Evolutionary conservation across 2,113 vertebrate genomes (phyloP).

Genomic region (Plecotus auritus): DNA sequence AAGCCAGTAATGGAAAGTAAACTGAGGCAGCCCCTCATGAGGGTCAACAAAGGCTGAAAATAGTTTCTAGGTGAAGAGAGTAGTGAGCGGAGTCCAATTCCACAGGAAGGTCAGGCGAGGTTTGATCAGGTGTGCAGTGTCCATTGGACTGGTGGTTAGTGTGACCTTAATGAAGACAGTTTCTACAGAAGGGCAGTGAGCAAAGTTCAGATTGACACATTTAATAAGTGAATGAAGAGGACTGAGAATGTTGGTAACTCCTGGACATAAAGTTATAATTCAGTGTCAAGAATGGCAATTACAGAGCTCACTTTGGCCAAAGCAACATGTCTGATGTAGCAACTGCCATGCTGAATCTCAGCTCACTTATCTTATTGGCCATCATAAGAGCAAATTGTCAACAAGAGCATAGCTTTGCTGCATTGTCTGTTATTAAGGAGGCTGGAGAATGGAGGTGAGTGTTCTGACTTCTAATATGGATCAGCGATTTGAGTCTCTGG

Average conservation of each 20-base stretch:
- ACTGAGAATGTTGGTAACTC: background rate
- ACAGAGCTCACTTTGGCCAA: background rate
- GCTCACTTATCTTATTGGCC: background rate
- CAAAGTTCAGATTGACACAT: background rate
- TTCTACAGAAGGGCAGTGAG: background rate
- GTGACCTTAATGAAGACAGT: background rate
- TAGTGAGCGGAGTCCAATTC: background rate
- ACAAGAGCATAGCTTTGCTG: background rate
- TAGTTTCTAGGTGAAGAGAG: background rate
- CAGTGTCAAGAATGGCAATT: background rate
- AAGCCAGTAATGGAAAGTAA: background rate
- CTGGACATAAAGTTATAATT: background rate
- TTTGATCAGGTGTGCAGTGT: background rate
- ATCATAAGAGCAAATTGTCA: background rate
- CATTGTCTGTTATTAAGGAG: background rate
- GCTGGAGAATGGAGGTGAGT: background rate
- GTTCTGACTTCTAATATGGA: background rate
- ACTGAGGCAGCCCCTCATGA: background rate
- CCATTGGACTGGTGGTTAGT: background rate
- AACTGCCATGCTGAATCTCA: background rate
- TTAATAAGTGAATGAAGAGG: background rate
- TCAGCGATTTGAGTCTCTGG: constrained; percentile 20
- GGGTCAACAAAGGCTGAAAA: background rate
- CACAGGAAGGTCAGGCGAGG: background rate
- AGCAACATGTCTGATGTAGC: background rate